Evolutionary conservation across 1,140 invertebrate genomes (phyloP).

Genomic region (Teleogryllus occipitalis): DNA sequence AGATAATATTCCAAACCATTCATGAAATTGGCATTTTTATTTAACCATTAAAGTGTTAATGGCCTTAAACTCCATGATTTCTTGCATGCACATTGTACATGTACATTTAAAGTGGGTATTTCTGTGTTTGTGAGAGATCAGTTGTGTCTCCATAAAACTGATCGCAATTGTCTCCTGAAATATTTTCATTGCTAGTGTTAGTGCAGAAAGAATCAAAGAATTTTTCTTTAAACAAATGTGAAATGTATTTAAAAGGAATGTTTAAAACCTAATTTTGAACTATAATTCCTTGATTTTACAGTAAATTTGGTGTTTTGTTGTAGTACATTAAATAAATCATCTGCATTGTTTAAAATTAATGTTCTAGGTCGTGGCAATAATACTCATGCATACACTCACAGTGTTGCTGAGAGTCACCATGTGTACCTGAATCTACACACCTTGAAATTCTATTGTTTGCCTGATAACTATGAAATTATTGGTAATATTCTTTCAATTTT

Average conservation of each 20-base stretch:
- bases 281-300: neutral
- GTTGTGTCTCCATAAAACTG: no score
- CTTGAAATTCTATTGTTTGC: slow-evolving; percentile 96
- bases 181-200: neutral
- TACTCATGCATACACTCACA: slow-evolving; percentile 98
- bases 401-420: slow-evolving; percentile 93
- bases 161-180: no score
- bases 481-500: slow-evolving; percentile 46
- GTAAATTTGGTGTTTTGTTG: neutral
- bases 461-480: slow-evolving; percentile 99
- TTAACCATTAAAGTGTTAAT: no score
- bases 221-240: neutral
- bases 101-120: no score
- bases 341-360: no score
- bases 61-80: no score
- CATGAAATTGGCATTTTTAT: no score
- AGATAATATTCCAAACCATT: no score
- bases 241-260: neutral
- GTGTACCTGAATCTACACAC: slow-evolving; percentile 97
- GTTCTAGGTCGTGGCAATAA: slow-evolving; percentile 85
- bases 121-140: no score
- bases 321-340: no score
- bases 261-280: neutral
- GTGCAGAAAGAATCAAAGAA: neutral
- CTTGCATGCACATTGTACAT: no score